phyloP scores from a whole-genome alignment of 1,140 invertebrate genomes.

The Heliconius hermathena region DNA sequence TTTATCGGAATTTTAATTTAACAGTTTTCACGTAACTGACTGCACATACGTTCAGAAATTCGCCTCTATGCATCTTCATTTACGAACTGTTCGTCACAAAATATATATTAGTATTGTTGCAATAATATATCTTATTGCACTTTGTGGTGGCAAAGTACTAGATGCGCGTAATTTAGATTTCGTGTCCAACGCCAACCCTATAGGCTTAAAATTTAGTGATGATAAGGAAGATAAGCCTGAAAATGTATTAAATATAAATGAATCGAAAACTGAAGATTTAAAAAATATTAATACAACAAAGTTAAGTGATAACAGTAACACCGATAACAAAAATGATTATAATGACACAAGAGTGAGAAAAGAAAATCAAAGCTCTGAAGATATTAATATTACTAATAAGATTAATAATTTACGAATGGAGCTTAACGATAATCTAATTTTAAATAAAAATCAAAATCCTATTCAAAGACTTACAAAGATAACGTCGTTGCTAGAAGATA shows the following conservation, averaged over 20 bases:
- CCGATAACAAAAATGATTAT: background rate
- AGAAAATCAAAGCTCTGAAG: background rate
- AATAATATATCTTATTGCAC: background rate
- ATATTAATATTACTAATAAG: background rate
- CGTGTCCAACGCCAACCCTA: background rate
- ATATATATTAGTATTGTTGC: background rate
- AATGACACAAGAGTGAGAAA: background rate
- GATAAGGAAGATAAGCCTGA: background rate
- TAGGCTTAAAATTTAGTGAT: background rate
- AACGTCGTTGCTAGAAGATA: background rate
- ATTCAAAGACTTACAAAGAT: background rate
- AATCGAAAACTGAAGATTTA: background rate
- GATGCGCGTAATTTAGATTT: background rate
- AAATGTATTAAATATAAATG: background rate
- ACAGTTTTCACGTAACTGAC: background rate
- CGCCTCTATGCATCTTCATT: background rate
- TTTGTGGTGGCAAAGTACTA: background rate
- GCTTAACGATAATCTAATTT: background rate
- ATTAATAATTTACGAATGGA: slow-evolving; percentile 1
- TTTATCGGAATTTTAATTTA: background rate
- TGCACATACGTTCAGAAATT: background rate
- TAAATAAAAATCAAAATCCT: background rate
- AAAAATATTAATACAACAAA: background rate
- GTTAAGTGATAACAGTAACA: background rate
- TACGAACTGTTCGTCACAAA: background rate